These are phyloP conservation scores for Polypterus bichir DNA, from an alignment of 2,113 vertebrate species.

Conservation along the genomic window DNA sequence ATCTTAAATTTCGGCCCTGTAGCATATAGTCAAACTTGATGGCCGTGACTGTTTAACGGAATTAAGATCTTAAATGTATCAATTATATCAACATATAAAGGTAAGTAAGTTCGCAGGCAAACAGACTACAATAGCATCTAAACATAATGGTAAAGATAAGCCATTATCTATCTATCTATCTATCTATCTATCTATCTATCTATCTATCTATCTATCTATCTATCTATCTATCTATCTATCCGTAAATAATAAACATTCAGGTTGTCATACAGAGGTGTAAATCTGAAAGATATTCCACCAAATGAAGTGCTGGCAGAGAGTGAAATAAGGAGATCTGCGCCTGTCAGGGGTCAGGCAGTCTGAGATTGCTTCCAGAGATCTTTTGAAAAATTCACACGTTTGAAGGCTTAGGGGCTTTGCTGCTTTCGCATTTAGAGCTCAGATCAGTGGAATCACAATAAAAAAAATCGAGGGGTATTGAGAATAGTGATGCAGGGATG, in stretches of 20 bases:
- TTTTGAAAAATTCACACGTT: conserved; percentile 96
- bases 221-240: conserved; percentile 52
- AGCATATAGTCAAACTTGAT: too few species aligned
- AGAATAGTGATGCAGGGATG: conserved; percentile 73
- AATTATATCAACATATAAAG: too few species aligned
- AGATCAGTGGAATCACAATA: conserved; percentile 82
- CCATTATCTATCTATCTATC: too few species aligned
- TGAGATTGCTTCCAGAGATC: conserved; percentile 93
- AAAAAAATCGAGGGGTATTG: conserved; percentile 40
- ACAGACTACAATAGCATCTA: too few species aligned
- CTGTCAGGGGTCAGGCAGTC: conserved; percentile 92
- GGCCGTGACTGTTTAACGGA: too few species aligned
- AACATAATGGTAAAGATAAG: too few species aligned
- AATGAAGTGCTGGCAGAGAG: conserved; percentile 83
- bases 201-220: conserved; percentile 54
- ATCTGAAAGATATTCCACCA: conserved; percentile 86
- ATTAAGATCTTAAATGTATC: too few species aligned
- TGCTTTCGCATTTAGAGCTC: conserved; percentile 86
- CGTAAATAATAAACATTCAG: conserved; percentile 76
- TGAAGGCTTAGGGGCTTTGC: conserved; percentile 88
- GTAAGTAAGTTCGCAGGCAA: too few species aligned
- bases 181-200: too few species aligned
- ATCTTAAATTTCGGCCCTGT: too few species aligned
- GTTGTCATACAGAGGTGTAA: conserved; percentile 82
- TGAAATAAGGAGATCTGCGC: conserved; percentile 80